These are phyloP conservation scores for Leguminivora glycinivorella DNA, from an alignment of 1,140 invertebrate genomes.

Conservation along the genomic window DNA sequence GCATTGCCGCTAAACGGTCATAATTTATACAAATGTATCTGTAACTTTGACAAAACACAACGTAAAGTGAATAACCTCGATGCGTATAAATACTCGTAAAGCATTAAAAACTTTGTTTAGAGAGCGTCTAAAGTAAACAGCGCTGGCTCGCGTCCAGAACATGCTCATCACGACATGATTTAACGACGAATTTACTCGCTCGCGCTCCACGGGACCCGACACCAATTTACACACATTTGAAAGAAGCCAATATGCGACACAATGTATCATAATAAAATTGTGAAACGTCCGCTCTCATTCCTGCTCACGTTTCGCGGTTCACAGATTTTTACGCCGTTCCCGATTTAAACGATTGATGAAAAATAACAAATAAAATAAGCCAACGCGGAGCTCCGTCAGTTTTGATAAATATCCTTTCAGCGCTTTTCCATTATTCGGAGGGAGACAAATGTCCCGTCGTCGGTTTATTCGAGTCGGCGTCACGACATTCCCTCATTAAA, in stretches of 20 bases:
- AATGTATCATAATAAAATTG: constrained; percentile 34
- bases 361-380: constrained; percentile 53
- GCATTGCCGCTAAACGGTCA: constrained; percentile 41
- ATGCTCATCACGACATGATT: constrained; percentile 64
- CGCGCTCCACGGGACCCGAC: constrained; percentile 36
- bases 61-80: constrained; percentile 48
- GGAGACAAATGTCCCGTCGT: constrained; percentile 64
- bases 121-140: constrained; percentile 53
- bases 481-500: constrained; percentile 72
- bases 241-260: constrained; percentile 32
- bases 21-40: constrained; percentile 39
- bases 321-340: constrained; percentile 41
- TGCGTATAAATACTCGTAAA: constrained; percentile 38
- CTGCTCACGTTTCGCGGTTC: constrained; percentile 31
- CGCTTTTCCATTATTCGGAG: constrained; percentile 62
- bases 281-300: constrained; percentile 32
- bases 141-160: constrained; percentile 48
- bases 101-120: constrained; percentile 39
- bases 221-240: constrained; percentile 37
- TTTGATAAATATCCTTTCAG: constrained; percentile 71
- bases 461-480: constrained; percentile 49
- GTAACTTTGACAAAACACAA: constrained; percentile 43
- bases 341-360: constrained; percentile 49
- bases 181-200: constrained; percentile 59
- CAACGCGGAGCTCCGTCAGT: constrained; percentile 46